Evolutionary conservation across 2,113 vertebrate genomes (phyloP).

Genomic region (Lota lota): DNA sequence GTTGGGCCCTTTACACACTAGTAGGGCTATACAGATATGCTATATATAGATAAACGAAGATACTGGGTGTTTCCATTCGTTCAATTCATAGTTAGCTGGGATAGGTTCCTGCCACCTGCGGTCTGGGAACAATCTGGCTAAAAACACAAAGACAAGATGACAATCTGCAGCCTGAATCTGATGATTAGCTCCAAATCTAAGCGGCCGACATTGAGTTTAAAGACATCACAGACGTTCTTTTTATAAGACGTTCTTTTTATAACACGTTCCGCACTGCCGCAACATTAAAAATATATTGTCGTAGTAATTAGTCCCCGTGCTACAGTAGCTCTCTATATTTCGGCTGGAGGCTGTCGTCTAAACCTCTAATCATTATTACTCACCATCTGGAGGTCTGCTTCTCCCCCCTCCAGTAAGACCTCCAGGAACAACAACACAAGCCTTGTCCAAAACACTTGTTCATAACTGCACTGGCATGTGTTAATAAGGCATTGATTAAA

Average conservation of each 20-base stretch:
- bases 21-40: too few species aligned
- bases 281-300: neutral
- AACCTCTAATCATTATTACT: slow-evolving; percentile 35
- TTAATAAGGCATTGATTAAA: slow-evolving; percentile 11
- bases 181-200: neutral
- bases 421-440: slow-evolving; percentile 20
- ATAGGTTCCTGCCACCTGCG: too few species aligned
- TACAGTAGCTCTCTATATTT: slow-evolving; percentile 42
- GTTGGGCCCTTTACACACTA: neutral
- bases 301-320: slow-evolving; percentile 26
- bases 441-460: slow-evolving; percentile 7
- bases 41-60: neutral
- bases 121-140: too few species aligned
- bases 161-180: neutral
- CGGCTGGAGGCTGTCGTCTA: slow-evolving; percentile 23
- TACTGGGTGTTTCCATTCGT: neutral
- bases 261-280: too few species aligned
- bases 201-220: neutral
- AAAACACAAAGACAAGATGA: too few species aligned
- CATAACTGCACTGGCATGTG: slow-evolving; percentile 6
- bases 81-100: neutral
- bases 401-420: slow-evolving; percentile 11
- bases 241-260: too few species aligned
- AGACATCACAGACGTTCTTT: neutral
- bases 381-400: slow-evolving; percentile 46